Evolutionary conservation across 2,888 invertebrate genomes (phyloP).

Genomic region (Magallana nippona): DNA sequence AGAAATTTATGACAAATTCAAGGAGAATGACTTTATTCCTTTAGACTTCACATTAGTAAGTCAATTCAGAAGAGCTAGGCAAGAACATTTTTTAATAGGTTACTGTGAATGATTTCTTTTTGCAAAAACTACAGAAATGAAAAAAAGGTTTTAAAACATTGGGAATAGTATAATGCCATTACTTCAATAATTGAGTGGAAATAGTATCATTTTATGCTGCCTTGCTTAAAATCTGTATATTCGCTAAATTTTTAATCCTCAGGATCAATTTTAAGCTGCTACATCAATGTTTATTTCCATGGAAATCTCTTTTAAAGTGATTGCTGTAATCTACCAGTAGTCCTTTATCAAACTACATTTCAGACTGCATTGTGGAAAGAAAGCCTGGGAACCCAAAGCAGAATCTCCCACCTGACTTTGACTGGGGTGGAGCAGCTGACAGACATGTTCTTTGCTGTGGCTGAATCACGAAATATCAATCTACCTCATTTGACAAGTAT

Average conservation of each 20-base stretch:
- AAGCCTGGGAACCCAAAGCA: background rate
- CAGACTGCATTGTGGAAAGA: background rate
- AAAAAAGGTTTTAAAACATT: too few species aligned
- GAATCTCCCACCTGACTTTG: constrained; percentile 56
- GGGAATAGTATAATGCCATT: too few species aligned
- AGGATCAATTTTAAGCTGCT: too few species aligned
- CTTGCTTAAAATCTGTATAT: too few species aligned
- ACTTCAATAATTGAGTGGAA: too few species aligned
- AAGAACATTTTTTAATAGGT: background rate
- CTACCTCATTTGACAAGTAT: constrained; percentile 47
- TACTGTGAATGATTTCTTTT: too few species aligned
- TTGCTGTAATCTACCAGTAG: too few species aligned
- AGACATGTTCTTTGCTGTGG: constrained; percentile 61
- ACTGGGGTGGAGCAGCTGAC: constrained; percentile 69
- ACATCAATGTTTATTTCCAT: too few species aligned
- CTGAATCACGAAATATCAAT: constrained; percentile 44
- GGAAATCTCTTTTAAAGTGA: too few species aligned
- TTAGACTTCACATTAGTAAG: constrained; percentile 24
- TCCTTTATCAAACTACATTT: background rate
- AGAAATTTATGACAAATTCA: constrained; percentile 38
- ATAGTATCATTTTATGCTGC: too few species aligned
- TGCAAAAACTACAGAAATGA: too few species aligned
- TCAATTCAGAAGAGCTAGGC: background rate
- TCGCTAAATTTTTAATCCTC: too few species aligned
- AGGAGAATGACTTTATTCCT: constrained; percentile 30